Evolutionary conservation across 2,113 vertebrate genomes (phyloP), one percentile per base, ranked within the genome.

Genomic region (Hymenochirus boettgeri): DNA sequence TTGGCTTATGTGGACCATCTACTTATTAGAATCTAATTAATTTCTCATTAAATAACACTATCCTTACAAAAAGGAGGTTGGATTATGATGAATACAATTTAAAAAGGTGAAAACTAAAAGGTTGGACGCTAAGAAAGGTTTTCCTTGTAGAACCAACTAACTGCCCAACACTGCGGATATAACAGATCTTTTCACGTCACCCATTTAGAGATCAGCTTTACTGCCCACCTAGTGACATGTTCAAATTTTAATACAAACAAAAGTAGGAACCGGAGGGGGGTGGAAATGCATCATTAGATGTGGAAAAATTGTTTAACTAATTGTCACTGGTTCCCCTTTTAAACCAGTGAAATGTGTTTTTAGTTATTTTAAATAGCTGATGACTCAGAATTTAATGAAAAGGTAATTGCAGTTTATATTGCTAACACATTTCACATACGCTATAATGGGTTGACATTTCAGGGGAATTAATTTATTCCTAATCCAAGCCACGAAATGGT

Each of bases 391-490:
- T 57, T 70, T 50, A 70, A 70, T 70, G 60, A 57, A 70, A 62
- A 70, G 67, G 60, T 70, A 70, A 70, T 70, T 70, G 60, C 54
- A 70, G 67, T 60, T 57, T 70, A 56, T 62, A 70, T 62, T 70
- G 52, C 59, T 37, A 62, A 62, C 31, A 57, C 67, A 70, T 70
- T 50, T 56, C 59, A 62, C 42, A 70, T 51, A 57, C 46, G 18
- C 59, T 57, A 62, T 62, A 70, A 70, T 39, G 53, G 67, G 59
- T 45, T 70, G 67, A 70, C 60, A 70, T 70, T 70, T 70, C 27
- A 11, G 42, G 19, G 35, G 51, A 62, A 62, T 61, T 61, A 37
- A 62, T 69, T 27, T 60, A 69, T 45, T 59, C 47, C 48, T 60
- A 45, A 69, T 69, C 37, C 57, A 21, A 31, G 12, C 33, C 57